Evolutionary conservation across 1,140 invertebrate species (phyloP).

Genomic region (Asobara japonica): DNA sequence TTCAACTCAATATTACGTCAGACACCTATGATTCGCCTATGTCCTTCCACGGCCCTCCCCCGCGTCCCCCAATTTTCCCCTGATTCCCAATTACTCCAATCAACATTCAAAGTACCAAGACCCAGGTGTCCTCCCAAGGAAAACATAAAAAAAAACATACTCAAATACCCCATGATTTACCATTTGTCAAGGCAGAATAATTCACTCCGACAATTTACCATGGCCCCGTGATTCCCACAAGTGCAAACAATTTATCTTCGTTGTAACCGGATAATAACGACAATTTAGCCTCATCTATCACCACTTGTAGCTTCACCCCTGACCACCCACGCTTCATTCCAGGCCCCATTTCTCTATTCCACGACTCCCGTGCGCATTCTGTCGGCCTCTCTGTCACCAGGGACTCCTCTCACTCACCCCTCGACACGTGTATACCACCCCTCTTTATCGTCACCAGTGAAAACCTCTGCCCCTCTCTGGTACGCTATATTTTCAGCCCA

Average conservation of each 20-base stretch:
- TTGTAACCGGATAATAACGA: conserved; percentile 58
- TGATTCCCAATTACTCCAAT: too few species aligned
- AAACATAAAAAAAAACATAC: not conserved
- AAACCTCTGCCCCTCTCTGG: conserved; percentile 23
- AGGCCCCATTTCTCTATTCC: conserved; percentile 8
- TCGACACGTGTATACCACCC: conserved; percentile 23
- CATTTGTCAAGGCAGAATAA: not conserved
- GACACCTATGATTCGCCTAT: too few species aligned
- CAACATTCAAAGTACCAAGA: too few species aligned
- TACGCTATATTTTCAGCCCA: conserved; percentile 45
- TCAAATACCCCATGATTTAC: not conserved
- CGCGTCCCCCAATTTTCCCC: too few species aligned
- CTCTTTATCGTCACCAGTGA: conserved; percentile 23
- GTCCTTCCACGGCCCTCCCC: too few species aligned
- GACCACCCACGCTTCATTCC: conserved; percentile 38
- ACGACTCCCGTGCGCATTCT: conserved; percentile 9
- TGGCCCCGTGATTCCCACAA: conserved; percentile 12
- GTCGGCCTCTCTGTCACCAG: not conserved
- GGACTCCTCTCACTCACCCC: conserved; percentile 24
- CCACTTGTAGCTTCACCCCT: conserved; percentile 64
- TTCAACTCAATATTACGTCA: too few species aligned
- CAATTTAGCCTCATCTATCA: conserved; percentile 64
- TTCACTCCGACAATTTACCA: conserved; percentile 12
- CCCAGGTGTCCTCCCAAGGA: too few species aligned
- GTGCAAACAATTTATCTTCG: conserved; percentile 39